Base-by-base conservation (phyloP, 2,797 vertebrate genomes). In the Mormyrops attenuatus region DNA sequence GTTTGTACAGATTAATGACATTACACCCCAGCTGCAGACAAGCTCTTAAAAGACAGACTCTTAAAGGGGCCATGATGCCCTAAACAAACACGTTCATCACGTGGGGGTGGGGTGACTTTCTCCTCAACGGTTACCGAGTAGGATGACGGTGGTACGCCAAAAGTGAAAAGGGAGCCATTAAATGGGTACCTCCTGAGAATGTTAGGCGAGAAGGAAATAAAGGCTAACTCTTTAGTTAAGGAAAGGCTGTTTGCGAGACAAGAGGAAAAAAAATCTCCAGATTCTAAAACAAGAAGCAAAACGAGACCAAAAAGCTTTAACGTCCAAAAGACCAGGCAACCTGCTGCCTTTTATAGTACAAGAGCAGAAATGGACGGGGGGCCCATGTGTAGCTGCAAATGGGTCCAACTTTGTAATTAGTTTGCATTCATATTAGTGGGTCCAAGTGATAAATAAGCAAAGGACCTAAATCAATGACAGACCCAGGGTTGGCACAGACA, bases 1-100 rank as follows among this genome's bases (percentile, higher is more conserved):
- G 95, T 96, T 96, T 96, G 96, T 96, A 96, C 95, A 96, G 95
- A 96, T 95, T 96, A 96, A 96, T 96, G 96, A 96, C 96, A 96
- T 96, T 96, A 96, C 95, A 95, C 95, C 94, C 92, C 93, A 92
- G 95, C 94, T 93, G 96, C 95, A 95, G 95, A 95, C 95, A 94
- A 93, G 86, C 34, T 34, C 86, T 57, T 87, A 57, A 87, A 87
- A 95, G 95, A 94, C 95, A 94, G 95, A 93, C 94, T 96, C 96
- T 97, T 96, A 96, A 96, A 97, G 96, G 94, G 95, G 93, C 96
- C 93, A 94, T 90, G 90, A 92, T 22, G 91, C 90, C 90, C 90
- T 90, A 93, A 93, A 93, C 92, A 93, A 94, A 94, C 93, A 92
- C 90, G 90, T 91, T 69, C 73, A 80, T 89, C 66, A 89, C 73